A percentile compares a stretch with the other conserved stretches of the same genome.
Evolutionary conservation across 2,113 vertebrate genomes (phyloP).

Genomic region (Toxotes chatareus): DNA sequence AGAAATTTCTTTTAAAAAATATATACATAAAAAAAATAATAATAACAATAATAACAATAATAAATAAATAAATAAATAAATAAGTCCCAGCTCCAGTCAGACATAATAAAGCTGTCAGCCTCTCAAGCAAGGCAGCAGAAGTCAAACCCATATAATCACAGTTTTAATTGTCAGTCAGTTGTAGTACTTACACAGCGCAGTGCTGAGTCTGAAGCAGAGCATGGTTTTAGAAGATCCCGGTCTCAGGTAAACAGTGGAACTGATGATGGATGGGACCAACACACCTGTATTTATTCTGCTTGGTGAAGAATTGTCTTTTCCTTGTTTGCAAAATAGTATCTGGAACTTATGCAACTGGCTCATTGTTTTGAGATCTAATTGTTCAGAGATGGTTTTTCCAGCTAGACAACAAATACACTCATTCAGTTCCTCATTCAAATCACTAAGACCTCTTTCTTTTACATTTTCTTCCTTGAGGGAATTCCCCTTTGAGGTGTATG

Average conservation of each 20-base stretch:
- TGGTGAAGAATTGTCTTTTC: background rate
- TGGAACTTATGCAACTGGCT: background rate
- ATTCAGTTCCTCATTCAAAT: background rate
- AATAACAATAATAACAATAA: no score
- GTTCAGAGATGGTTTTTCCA: background rate
- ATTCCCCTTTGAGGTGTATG: background rate
- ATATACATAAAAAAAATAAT: no score
- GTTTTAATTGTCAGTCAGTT: background rate
- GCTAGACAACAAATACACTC: background rate
- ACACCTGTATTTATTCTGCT: conserved; percentile 27
- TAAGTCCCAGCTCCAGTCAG: no score
- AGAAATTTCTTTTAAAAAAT: no score
- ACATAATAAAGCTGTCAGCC: no score
- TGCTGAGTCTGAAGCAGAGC: conserved; percentile 37
- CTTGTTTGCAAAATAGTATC: background rate
- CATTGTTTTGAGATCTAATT: background rate
- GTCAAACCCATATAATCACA: background rate
- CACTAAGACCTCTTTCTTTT: no score
- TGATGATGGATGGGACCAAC: background rate
- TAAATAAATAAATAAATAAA: no score
- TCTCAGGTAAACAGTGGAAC: background rate
- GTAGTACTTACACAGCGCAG: conserved; percentile 49
- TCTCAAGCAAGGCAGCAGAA: background rate
- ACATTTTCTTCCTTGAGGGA: background rate
- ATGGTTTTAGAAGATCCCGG: conserved; percentile 26